Percentiles rank a stretch among this genome's conserved stretches.
phyloP scores from a whole-genome alignment of 2,113 vertebrate genomes.

The Pomatorhinus ruficollis region DNA sequence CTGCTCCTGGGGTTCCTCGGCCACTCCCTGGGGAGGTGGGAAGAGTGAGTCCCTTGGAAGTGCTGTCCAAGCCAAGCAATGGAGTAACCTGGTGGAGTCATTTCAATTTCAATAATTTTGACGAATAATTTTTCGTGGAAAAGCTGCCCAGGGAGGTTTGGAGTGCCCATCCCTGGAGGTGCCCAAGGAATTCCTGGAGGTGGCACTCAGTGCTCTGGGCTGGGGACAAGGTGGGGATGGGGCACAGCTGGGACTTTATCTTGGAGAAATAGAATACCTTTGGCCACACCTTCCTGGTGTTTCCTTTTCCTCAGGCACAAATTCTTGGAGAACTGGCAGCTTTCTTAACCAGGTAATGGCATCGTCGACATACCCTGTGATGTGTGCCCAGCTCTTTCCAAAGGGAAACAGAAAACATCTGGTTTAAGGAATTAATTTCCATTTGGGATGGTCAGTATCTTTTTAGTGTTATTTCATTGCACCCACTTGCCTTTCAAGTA shows the following conservation, averaged over 20 bases:
- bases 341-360: not conserved
- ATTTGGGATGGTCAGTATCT: not conserved
- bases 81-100: not conserved
- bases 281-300: not conserved
- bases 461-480: not conserved
- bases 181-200: rapidly evolving
- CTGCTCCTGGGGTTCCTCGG: not conserved
- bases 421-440: not conserved
- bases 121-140: not conserved
- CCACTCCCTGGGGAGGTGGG: not conserved
- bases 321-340: not conserved
- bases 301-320: not conserved
- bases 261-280: not conserved
- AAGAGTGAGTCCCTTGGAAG: not conserved
- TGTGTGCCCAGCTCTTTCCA: not conserved
- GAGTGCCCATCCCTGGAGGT: not conserved
- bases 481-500: not conserved
- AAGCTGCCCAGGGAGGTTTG: not conserved
- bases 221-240: rapidly evolving
- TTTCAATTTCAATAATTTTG: not conserved
- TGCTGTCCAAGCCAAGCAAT: not conserved
- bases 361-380: not conserved
- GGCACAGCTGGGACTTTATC: not conserved
- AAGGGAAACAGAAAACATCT: not conserved
- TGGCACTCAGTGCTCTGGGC: not conserved